Base-by-base conservation (phyloP, 2,888 invertebrate species). In the Listrodromus nycthemerus region DNA sequence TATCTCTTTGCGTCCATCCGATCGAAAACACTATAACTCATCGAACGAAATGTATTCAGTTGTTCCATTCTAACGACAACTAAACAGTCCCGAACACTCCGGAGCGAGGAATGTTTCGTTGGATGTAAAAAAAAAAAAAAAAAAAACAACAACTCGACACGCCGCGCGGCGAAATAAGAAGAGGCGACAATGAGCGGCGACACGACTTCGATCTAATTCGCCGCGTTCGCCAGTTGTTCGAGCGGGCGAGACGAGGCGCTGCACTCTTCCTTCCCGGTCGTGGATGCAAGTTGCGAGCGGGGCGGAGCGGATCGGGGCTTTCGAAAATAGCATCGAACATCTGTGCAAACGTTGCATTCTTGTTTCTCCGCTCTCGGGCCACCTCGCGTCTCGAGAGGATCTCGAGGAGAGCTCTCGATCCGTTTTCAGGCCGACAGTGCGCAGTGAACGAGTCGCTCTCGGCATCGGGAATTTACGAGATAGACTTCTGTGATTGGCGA, bases 191-290 rank as follows among this genome's bases (percentile, higher is more conserved):
- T 45, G 21, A 21, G 37, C 41, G 13, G 30, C 33, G 58, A 66
- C 76, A 67, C 16, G 41, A 7, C 58, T 41, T 2, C 74, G 74
- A 74, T 74, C 74, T 45, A 58, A 27, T 73, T 61, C 61, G 19
- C 30, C 45, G 6, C 85, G 82, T 85, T 86, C 88, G 81, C 81
- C 89, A 89, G 87, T 89, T 89, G 90, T 87, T 89, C 89, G 87
- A 90, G 89, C 87, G 86, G 0, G 81, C 48, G 73, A 30, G 27
- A 41, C 58, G 71, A 19, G 55, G 6, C 71, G 41, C 3, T 61
- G 27, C 27, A 27, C 70, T 27, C 24, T 45, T 58, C 45, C 27
- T 16, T 52, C 66, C 48, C 67, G 74, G 24, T n/a, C 10, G 48
- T 41, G 55, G 45, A 52, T 13, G 13, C 33, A 66, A 27, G 10